phyloP scores from a whole-genome alignment of 2,888 invertebrate species.

The Orchesella flavescens region DNA sequence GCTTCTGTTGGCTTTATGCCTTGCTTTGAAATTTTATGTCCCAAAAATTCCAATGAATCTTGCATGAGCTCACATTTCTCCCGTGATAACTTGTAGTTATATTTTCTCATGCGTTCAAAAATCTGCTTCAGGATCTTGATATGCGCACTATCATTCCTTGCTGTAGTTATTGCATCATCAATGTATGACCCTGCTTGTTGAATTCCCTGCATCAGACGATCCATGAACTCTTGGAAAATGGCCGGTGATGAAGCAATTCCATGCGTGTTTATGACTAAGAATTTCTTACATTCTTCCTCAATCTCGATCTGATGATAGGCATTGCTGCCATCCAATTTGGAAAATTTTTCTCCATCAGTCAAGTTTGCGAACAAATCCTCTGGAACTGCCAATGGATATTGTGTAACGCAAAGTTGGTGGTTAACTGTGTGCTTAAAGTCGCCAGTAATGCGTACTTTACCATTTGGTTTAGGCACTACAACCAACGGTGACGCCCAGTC shows the following conservation, averaged over 20 bases:
- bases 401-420: slow-evolving; percentile 70
- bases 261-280: slow-evolving; percentile 73
- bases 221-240: slow-evolving; percentile 73
- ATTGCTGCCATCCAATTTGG: slow-evolving; percentile 73
- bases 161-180: slow-evolving; percentile 73
- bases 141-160: slow-evolving; percentile 69
- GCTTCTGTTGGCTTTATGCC: slow-evolving; percentile 73
- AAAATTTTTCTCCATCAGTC: slow-evolving; percentile 72
- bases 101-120: slow-evolving; percentile 71
- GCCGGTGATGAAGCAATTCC: slow-evolving; percentile 74
- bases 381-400: slow-evolving; percentile 71
- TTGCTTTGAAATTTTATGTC: slow-evolving; percentile 72
- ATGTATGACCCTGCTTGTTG: slow-evolving; percentile 70
- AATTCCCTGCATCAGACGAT: slow-evolving; percentile 72
- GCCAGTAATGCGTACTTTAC: too few species aligned
- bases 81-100: slow-evolving; percentile 72
- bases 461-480: slow-evolving; percentile 73
- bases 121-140: slow-evolving; percentile 69
- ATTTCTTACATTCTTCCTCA: too few species aligned
- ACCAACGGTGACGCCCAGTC: too few species aligned
- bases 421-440: slow-evolving; percentile 72
- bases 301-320: slow-evolving; percentile 74
- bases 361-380: slow-evolving; percentile 65
- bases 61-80: slow-evolving; percentile 73
- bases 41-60: slow-evolving; percentile 71